Evolutionary conservation across 2,797 vertebrate genomes (phyloP).

Genomic region (Acrocephalus scirpaceus): DNA sequence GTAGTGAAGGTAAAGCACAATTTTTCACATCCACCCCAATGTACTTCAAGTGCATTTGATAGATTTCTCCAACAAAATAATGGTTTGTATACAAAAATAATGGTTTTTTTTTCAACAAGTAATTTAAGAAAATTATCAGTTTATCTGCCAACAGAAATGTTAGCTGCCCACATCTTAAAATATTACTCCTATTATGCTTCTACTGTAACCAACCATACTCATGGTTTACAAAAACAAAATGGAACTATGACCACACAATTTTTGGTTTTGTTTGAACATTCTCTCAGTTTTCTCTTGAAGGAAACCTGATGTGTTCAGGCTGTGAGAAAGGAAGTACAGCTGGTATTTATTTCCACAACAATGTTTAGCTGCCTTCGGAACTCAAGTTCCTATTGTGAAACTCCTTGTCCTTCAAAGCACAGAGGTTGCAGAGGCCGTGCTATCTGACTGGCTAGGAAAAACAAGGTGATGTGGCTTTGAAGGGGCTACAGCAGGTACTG

Average conservation of each 20-base stretch:
- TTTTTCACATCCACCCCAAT: not conserved
- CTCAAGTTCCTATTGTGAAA: not conserved
- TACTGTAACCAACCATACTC: not conserved
- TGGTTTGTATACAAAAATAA: too few species aligned
- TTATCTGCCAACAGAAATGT: not conserved
- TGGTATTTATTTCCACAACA: not conserved
- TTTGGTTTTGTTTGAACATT: not conserved
- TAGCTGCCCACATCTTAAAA: not conserved
- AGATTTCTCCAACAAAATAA: not conserved
- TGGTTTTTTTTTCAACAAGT: accelerated
- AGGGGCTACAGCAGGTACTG: not conserved
- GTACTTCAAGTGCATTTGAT: not conserved
- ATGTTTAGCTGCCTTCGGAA: not conserved
- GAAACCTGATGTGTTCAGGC: not conserved
- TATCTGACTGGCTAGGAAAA: not conserved
- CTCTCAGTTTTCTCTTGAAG: not conserved
- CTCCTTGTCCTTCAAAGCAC: accelerated
- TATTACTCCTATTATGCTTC: not conserved
- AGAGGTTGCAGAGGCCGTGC: not conserved
- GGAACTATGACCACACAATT: not conserved
- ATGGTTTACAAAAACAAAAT: not conserved
- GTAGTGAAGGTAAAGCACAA: not conserved
- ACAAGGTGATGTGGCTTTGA: not conserved
- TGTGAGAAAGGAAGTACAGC: not conserved
- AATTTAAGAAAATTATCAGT: not conserved